Base-by-base conservation (phyloP, 2,113 vertebrate species). In the Spizaetus ornatus region DNA sequence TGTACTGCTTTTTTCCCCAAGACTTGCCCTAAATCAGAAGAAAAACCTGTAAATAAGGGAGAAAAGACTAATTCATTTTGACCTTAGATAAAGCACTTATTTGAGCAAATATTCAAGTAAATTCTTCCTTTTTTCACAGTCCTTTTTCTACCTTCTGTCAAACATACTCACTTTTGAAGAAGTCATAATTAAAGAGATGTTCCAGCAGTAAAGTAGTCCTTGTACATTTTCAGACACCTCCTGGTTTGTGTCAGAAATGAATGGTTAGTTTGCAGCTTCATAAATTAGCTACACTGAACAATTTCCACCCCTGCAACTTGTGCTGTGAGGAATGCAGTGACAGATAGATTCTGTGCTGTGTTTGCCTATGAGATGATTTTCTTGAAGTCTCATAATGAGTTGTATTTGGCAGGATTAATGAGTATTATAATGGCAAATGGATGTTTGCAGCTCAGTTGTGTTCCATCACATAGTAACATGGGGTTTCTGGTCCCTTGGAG, bases 391-490 rank as follows among this genome's bases (percentile, higher is more conserved):
- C 98, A 94, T 99, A 99, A 99, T 99, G 99, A 99, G 99, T 99
- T 99, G 98, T 99, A 99, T 99, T 99, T 99, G 99, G 98, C 99
- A 99, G 99, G 99, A 99, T 99, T 99, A 99, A 99, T 99, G 99
- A 99, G 98, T 98, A 99, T 99, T 99, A 98, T 98, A 99, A 99
- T 98, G 98, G 99, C 98, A 99, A 99, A 99, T 99, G 99, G 99
- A 99, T 99, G 99, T 99, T 99, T 98, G 99, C 98, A 98, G 98
- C 98, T 98, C 98, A 97, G 98, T 98, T 99, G 98, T 98, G 99
- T 99, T 99, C 98, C 99, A 99, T 99, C 99, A 99, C 98, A 97
- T 79, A 98, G 99, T 98, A 98, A 98, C 98, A 98, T 98, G 98
- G 98, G 98, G 98, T 98, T 98, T 98, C 98, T 98, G 98, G 98